These are phyloP conservation scores for Anolis sagrei DNA, from an alignment of 2,113 vertebrate genomes.

Conservation along the genomic window DNA sequence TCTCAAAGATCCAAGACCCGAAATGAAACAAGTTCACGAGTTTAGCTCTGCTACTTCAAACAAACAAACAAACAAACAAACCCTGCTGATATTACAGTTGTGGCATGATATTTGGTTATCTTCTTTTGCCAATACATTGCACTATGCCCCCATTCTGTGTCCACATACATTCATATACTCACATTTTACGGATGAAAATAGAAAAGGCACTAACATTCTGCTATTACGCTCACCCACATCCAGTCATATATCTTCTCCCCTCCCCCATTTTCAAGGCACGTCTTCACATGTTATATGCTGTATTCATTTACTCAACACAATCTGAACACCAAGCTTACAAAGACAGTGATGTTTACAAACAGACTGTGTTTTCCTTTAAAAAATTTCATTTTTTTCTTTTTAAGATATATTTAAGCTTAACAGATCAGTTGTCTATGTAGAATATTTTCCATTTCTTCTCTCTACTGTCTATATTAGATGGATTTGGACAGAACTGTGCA, in stretches of 20 bases:
- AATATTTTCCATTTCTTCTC: no score
- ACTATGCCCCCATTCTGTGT: background rate
- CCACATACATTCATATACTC: background rate
- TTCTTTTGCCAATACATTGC: constrained; percentile 20
- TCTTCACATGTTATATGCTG: background rate
- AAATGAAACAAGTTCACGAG: background rate
- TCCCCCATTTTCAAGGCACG: no score
- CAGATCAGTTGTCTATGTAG: no score
- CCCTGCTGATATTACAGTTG: constrained; percentile 32
- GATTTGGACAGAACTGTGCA: no score
- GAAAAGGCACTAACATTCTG: no score
- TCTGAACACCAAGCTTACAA: background rate
- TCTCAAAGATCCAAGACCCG: no score
- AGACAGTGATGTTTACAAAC: no score
- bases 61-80: constrained; percentile 39
- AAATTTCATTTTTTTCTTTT: background rate
- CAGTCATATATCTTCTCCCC: no score
- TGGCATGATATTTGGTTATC: constrained; percentile 34
- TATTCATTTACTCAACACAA: background rate
- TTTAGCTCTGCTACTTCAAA: background rate
- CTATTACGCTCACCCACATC: no score
- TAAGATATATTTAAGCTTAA: no score
- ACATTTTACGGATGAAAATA: background rate
- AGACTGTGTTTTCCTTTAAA: background rate
- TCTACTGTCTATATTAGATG: no score